These are phyloP conservation scores for western clawed frog (Xenopus tropicalis) DNA, from an alignment of 2,113 vertebrate species.

Conservation along the genomic window DNA sequence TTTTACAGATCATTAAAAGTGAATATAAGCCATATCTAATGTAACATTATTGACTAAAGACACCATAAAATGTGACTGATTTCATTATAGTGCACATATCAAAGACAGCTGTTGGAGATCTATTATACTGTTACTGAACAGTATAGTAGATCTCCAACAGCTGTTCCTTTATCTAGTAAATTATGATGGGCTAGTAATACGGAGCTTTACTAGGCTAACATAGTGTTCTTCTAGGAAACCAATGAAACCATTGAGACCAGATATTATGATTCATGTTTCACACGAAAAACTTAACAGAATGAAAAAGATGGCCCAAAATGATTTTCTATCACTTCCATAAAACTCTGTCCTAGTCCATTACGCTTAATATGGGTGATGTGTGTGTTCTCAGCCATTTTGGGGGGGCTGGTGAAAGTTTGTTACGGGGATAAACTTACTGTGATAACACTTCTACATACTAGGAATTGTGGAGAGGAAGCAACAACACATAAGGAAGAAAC, in stretches of 20 bases:
- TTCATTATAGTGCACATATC: constrained; percentile 28
- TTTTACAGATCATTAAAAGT: neutral
- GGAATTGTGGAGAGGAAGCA: too few species aligned
- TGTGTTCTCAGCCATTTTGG: too few species aligned
- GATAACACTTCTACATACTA: too few species aligned
- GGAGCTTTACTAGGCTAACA: neutral
- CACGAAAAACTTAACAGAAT: too few species aligned
- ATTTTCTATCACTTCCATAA: too few species aligned
- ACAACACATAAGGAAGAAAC: too few species aligned
- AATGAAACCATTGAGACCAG: neutral
- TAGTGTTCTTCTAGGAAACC: neutral
- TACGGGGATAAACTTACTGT: too few species aligned
- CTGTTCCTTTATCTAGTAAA: constrained; percentile 11
- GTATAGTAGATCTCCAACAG: neutral
- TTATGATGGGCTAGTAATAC: neutral
- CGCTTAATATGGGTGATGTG: too few species aligned
- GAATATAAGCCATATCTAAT: neutral
- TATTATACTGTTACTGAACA: neutral
- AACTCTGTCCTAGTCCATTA: too few species aligned
- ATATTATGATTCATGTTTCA: too few species aligned
- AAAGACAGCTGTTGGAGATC: neutral
- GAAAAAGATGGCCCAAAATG: too few species aligned
- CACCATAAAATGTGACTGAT: constrained; percentile 33
- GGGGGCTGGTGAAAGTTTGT: too few species aligned
- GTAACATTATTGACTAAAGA: constrained; percentile 30